Evolutionary conservation across 2,888 invertebrate species (phyloP).

Genomic region (Troglohyphantes excavatus): DNA sequence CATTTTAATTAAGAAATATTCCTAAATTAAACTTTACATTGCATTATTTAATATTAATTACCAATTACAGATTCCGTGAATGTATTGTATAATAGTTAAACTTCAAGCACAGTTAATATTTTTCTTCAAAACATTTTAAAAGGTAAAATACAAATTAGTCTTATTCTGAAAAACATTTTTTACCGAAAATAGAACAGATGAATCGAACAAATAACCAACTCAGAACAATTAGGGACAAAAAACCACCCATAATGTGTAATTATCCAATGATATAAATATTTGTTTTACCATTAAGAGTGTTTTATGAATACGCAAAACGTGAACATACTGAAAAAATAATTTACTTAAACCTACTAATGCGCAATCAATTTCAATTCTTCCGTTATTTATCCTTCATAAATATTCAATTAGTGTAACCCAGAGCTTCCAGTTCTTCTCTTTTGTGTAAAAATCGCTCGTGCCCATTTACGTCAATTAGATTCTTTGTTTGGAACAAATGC

Average conservation of each 20-base stretch:
- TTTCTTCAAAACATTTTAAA: too few species aligned
- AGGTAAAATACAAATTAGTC: too few species aligned
- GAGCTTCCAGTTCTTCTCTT: neutral
- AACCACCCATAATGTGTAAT: neutral
- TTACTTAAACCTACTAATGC: neutral
- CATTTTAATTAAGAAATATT: too few species aligned
- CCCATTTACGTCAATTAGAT: constrained; percentile 23
- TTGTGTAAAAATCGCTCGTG: neutral
- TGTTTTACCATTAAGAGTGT: neutral
- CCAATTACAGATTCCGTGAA: too few species aligned
- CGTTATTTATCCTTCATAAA: neutral
- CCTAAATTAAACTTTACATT: too few species aligned
- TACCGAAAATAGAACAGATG: too few species aligned
- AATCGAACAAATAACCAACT: neutral
- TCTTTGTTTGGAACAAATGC: neutral
- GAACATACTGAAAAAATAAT: neutral
- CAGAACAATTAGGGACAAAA: neutral
- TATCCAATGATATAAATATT: neutral
- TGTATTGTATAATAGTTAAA: too few species aligned
- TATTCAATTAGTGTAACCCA: neutral
- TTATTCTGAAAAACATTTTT: too few species aligned
- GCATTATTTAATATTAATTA: too few species aligned
- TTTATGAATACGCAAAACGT: neutral
- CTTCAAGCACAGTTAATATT: too few species aligned
- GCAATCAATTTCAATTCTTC: constrained; percentile 5